A percentile compares a stretch with the other conserved stretches of the same genome.
Evolutionary conservation across 2,888 invertebrate species (phyloP).

Genomic region (Latrodectus elegans): DNA sequence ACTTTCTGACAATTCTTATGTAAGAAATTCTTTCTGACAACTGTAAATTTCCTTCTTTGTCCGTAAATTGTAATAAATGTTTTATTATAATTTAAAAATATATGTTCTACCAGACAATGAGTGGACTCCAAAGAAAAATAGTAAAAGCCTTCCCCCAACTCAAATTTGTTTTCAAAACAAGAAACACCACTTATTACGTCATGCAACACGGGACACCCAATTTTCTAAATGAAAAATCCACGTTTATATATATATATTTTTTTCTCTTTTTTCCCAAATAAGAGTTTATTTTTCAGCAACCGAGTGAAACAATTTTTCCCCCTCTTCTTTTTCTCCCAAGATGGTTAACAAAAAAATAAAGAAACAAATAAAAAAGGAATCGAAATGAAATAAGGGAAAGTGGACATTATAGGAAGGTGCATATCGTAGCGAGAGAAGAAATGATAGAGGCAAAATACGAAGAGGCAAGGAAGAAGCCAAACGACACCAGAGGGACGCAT

Average conservation of each 20-base stretch:
- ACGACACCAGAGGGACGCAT: slow-evolving; percentile 63
- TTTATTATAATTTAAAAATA: no score
- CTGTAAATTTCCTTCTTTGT: no score
- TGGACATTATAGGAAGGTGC: slow-evolving; percentile 54
- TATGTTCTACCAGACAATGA: no score
- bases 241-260: not conserved
- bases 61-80: no score
- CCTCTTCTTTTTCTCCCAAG: not conserved
- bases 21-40: no score
- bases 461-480: slow-evolving; percentile 26
- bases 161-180: no score
- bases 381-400: slow-evolving; percentile 61
- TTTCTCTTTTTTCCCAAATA: not conserved
- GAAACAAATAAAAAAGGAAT: not conserved
- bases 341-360: not conserved
- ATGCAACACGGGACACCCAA: not conserved
- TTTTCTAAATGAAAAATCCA: not conserved
- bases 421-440: slow-evolving; percentile 2
- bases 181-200: no score
- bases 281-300: not conserved
- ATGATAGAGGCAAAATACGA: slow-evolving; percentile 21
- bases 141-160: no score
- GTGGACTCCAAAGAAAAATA: no score
- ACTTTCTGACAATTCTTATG: no score
- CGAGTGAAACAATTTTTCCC: not conserved